Evolutionary conservation across 2,888 invertebrate species (phyloP).

Genomic region (Seladonia tumulorum): DNA sequence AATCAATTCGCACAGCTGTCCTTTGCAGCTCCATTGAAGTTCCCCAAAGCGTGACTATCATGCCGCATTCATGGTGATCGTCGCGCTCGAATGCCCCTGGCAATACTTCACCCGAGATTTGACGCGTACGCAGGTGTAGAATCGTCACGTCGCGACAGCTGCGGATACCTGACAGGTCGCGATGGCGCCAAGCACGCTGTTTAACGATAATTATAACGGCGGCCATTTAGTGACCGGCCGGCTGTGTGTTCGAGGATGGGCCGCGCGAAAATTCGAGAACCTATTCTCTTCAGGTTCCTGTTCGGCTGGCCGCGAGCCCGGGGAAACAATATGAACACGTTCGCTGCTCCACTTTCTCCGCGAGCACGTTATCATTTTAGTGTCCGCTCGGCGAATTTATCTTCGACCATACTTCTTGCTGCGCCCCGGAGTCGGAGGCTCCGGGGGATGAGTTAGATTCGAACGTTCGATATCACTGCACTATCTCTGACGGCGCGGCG

Average conservation of each 20-base stretch:
- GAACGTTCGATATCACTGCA: conserved; percentile 50
- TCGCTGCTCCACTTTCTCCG: conserved; percentile 35
- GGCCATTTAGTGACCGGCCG: conserved; percentile 54
- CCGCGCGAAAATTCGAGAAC: conserved; percentile 27
- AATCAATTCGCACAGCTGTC: conserved; percentile 1
- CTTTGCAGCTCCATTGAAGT: conserved; percentile 35
- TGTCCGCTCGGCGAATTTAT: conserved; percentile 40
- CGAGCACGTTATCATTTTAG: conserved; percentile 48
- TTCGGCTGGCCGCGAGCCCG: neutral
- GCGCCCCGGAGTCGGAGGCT: conserved; percentile 13
- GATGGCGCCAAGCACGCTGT: conserved; percentile 63
- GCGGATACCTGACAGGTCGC: conserved; percentile 62
- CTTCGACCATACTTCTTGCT: conserved; percentile 44
- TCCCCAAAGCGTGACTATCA: conserved; percentile 35
- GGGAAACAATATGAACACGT: conserved; percentile 11
- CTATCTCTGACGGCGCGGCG: conserved; percentile 37
- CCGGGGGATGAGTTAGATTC: conserved; percentile 51
- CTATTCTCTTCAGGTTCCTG: neutral
- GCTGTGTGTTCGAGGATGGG: conserved; percentile 1
- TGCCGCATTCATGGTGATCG: conserved; percentile 38
- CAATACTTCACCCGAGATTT: conserved; percentile 57
- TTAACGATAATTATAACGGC: conserved; percentile 69
- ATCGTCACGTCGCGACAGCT: conserved; percentile 70
- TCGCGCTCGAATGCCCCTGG: conserved; percentile 53
- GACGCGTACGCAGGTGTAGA: conserved; percentile 64